These are phyloP conservation scores for Synanthedon tipuliformis DNA, from an alignment of 2,888 invertebrate genomes.

Conservation along the genomic window DNA sequence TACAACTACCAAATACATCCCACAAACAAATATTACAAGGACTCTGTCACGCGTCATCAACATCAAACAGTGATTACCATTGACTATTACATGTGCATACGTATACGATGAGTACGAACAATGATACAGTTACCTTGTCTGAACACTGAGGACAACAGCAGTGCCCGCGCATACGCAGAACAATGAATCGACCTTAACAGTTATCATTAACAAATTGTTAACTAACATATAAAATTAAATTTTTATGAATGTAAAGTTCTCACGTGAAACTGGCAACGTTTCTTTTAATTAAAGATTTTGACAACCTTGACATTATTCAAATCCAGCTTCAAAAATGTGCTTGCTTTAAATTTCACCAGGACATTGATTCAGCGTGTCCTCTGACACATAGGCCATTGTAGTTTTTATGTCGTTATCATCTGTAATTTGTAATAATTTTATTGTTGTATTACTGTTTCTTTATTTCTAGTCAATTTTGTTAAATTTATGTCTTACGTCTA, in stretches of 20 bases:
- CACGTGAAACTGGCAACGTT: constrained; percentile 39
- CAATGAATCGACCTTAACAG: constrained; percentile 49
- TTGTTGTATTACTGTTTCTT: no score
- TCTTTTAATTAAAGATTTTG: constrained; percentile 22
- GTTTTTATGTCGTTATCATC: no score
- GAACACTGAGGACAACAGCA: constrained; percentile 32
- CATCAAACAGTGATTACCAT: constrained; percentile 36
- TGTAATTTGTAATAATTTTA: no score
- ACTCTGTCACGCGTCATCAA: constrained; percentile 36
- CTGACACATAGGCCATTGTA: no score
- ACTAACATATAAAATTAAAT: constrained; percentile 41
- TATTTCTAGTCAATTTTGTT: no score
- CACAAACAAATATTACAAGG: constrained; percentile 29
- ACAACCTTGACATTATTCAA: constrained; percentile 29
- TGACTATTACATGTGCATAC: constrained; percentile 20
- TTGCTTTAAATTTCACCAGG: no score
- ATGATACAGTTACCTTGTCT: constrained; percentile 53
- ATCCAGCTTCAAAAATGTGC: background rate
- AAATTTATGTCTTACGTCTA: no score
- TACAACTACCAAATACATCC: background rate
- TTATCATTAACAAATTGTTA: constrained; percentile 43
- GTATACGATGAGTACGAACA: constrained; percentile 21
- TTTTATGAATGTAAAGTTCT: constrained; percentile 45
- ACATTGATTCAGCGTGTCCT: no score
- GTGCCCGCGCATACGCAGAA: constrained; percentile 23